Conservation (phyloP, 2,888 invertebrate species). For the Microctonus aethiopoides region DNA sequence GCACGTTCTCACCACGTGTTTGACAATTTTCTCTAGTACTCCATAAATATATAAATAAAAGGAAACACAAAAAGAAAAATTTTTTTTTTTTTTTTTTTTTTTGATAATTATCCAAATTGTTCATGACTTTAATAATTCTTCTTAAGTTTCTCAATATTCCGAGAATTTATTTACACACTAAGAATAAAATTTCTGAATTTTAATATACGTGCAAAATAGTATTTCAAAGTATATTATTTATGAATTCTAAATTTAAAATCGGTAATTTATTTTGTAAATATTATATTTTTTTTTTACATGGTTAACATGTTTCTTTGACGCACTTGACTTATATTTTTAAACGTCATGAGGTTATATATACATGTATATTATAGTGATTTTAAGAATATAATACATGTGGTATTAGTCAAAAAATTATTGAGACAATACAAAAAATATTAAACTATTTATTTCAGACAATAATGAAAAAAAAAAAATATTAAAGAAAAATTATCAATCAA, state of each 20-base stretch:
- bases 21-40: constrained; percentile 5
- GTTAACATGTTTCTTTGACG: background rate
- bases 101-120: background rate
- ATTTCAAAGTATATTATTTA: constrained; percentile 3
- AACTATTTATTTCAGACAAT: background rate
- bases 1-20: constrained; percentile 17
- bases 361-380: too few relatives aligned
- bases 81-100: too few relatives aligned
- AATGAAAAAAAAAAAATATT: background rate
- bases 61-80: too few relatives aligned
- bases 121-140: background rate
- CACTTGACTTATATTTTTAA: background rate
- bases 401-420: too few relatives aligned
- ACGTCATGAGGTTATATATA: background rate
- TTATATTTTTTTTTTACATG: background rate
- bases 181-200: background rate
- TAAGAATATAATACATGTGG: too few relatives aligned
- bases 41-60: too few relatives aligned
- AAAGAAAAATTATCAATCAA: background rate
- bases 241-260: too few relatives aligned
- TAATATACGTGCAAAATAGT: background rate
- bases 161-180: background rate
- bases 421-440: background rate
- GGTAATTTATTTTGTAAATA: background rate
- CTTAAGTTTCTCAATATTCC: constrained; percentile 5